Conservation (phyloP, 2,888 invertebrate species). For the Cantharis rustica region DNA sequence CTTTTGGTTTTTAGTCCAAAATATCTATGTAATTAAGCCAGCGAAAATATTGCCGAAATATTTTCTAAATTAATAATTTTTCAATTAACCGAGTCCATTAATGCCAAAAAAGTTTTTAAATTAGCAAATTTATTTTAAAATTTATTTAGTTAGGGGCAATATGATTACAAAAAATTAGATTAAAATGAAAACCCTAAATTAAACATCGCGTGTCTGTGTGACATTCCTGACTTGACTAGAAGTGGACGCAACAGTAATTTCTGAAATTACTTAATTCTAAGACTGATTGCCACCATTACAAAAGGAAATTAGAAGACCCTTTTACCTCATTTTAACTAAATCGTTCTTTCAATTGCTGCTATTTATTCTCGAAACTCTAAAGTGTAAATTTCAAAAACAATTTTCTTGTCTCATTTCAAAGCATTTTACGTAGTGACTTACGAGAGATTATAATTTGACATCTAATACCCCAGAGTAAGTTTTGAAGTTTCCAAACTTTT, state of each 20-base stretch:
- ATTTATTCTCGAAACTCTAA: conserved; percentile 14
- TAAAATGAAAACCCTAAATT: conserved; percentile 9
- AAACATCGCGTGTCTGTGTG: conserved; percentile 23
- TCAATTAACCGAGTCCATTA: background rate
- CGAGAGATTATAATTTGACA: conserved; percentile 29
- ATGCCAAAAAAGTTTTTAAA: background rate
- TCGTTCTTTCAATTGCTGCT: conserved; percentile 17
- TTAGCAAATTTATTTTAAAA: background rate
- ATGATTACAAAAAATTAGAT: background rate
- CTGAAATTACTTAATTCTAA: conserved; percentile 32
- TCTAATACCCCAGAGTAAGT: conserved; percentile 25
- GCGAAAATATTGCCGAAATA: background rate
- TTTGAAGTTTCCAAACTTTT: conserved; percentile 20
- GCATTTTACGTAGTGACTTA: conserved; percentile 9
- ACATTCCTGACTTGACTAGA: conserved; percentile 25
- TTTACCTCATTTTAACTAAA: conserved; percentile 19
- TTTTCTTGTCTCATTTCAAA: conserved; percentile 24
- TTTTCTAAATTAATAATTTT: background rate
- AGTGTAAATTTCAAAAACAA: conserved; percentile 25
- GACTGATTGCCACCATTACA: conserved; percentile 26
- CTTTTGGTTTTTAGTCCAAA: background rate
- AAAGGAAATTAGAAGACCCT: conserved; percentile 15
- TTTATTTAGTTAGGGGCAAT: background rate
- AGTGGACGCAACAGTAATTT: conserved; percentile 24
- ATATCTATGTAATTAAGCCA: background rate